A percentile compares a stretch with the other conserved stretches of the same genome.
phyloP scores from a whole-genome alignment of 2,797 vertebrate species.

The Podarcis lilfordi region DNA sequence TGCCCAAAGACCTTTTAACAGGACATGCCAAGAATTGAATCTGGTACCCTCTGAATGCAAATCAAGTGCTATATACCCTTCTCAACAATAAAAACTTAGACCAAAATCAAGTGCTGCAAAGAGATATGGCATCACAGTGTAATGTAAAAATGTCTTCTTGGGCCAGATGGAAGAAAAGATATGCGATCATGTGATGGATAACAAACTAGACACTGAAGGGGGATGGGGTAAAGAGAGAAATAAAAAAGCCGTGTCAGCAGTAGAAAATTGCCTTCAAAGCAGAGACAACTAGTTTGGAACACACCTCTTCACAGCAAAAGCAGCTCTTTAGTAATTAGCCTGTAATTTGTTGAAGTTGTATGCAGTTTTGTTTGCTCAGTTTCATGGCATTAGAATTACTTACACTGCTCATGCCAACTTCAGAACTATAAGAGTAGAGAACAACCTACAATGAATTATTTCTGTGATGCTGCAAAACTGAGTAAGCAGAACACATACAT shows the following conservation, averaged over 20 bases:
- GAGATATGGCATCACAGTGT: background rate
- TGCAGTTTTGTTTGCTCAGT: too few species aligned
- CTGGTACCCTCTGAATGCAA: background rate
- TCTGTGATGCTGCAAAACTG: background rate
- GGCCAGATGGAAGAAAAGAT: background rate
- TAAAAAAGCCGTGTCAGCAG: background rate
- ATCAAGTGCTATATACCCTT: too few species aligned
- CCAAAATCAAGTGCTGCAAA: background rate
- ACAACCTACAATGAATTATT: background rate
- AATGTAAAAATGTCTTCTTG: background rate
- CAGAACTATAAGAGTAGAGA: background rate
- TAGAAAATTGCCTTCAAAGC: background rate
- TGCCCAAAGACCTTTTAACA: background rate
- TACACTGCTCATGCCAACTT: background rate
- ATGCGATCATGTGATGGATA: background rate
- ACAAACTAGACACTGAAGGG: background rate
- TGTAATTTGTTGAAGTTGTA: background rate
- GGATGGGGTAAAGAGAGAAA: background rate
- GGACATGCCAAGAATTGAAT: background rate
- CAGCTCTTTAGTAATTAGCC: background rate
- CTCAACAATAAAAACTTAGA: background rate
- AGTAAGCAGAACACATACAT: background rate
- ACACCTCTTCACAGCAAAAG: background rate
- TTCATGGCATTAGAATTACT: too few species aligned
- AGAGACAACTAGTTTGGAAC: background rate